Percentiles rank a stretch among this genome's conserved stretches.
These are phyloP conservation scores for Ochotona princeps DNA, from an alignment of 2,113 vertebrate species.

Conservation along the genomic window DNA sequence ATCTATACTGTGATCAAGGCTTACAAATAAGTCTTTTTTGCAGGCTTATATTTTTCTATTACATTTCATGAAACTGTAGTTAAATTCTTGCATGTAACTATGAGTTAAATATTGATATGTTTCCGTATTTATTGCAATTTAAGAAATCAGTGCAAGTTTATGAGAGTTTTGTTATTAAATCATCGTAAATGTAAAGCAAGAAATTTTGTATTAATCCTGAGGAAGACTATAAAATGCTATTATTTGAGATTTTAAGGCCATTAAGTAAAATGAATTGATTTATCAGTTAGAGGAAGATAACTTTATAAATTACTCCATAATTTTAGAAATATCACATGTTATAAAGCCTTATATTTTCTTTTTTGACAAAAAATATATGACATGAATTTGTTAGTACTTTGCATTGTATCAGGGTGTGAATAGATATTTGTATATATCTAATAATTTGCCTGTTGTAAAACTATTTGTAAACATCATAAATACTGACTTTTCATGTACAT, in stretches of 20 bases:
- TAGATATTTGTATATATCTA: slow-evolving; percentile 20
- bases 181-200: not conserved
- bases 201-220: not conserved
- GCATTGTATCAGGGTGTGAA: slow-evolving; percentile 4
- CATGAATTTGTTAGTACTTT: not conserved
- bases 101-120: not conserved
- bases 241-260: not conserved
- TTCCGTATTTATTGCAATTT: slow-evolving; percentile 38
- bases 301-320: not conserved
- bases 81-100: slow-evolving; percentile 36
- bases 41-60: not conserved
- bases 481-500: slow-evolving; percentile 38
- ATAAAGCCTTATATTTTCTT: slow-evolving; percentile 63
- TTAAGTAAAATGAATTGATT: slow-evolving; percentile 13
- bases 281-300: not conserved
- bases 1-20: not conserved
- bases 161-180: slow-evolving; percentile 42
- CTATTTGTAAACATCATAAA: not conserved
- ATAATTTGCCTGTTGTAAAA: slow-evolving; percentile 19
- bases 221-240: not conserved
- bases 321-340: slow-evolving; percentile 50
- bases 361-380: not conserved
- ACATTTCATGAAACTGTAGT: slow-evolving; percentile 54
- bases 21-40: slow-evolving; percentile 27
- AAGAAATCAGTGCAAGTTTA: slow-evolving; percentile 31